Percentiles rank a stretch among this genome's conserved stretches.
Conservation (phyloP, 2,113 vertebrate genomes). For the Microcebus jonahi region DNA sequence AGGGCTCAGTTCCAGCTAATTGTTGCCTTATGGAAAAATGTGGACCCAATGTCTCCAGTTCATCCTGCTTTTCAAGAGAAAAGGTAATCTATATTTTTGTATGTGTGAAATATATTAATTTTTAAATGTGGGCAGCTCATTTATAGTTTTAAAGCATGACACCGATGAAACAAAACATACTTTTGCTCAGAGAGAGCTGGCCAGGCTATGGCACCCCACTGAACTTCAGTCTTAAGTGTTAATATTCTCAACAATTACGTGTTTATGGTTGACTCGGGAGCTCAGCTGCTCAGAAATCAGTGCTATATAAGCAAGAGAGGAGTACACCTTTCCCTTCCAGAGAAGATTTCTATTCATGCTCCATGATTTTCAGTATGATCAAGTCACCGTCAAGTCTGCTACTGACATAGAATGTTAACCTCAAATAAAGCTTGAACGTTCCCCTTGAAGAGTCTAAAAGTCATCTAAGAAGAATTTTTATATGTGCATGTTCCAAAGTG, state of each 20-base stretch:
- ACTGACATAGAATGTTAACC: neutral
- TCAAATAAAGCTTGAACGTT: neutral
- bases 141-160: neutral
- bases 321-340: neutral
- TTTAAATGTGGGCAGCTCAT: neutral
- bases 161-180: neutral
- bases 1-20: neutral
- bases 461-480: slow-evolving; percentile 13
- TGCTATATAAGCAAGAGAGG: neutral
- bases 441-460: neutral
- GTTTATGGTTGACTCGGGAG: neutral
- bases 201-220: rapidly evolving
- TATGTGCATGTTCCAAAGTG: neutral
- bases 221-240: neutral
- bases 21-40: neutral
- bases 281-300: neutral
- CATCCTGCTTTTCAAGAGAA: neutral
- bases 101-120: neutral
- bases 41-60: neutral
- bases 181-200: neutral
- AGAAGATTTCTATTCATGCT: neutral
- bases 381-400: neutral
- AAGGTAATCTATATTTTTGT: neutral
- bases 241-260: neutral
- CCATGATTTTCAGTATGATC: neutral